Conservation (phyloP, 1,140 invertebrate species). For the Aphelinus atriplicis region DNA sequence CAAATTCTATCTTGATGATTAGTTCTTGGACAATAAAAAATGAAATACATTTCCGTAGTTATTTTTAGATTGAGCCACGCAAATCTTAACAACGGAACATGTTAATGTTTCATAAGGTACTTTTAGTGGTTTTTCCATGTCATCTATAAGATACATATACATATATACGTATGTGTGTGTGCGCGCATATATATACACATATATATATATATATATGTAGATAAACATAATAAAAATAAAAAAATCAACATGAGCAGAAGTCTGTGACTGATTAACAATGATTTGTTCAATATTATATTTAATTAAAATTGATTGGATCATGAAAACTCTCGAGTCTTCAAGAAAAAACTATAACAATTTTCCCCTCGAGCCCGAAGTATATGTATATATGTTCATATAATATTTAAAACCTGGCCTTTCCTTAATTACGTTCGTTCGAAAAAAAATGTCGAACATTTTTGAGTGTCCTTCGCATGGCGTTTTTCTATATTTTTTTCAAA, state of each 20-base stretch:
- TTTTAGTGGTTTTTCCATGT: too few species aligned
- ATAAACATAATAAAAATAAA: constrained; percentile 14
- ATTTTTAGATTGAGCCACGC: too few species aligned
- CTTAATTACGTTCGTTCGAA: constrained; percentile 10
- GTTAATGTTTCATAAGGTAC: too few species aligned
- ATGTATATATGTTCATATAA: neutral
- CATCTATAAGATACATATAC: too few species aligned
- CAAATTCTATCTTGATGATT: too few species aligned
- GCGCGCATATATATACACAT: too few species aligned
- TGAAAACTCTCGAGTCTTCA: neutral
- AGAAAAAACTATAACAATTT: constrained; percentile 31
- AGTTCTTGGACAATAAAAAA: too few species aligned
- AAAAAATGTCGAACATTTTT: constrained; percentile 27
- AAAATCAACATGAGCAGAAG: constrained; percentile 27
- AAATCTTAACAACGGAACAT: too few species aligned
- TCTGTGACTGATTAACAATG: constrained; percentile 18
- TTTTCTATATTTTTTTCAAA: constrained; percentile 18
- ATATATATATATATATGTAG: neutral
- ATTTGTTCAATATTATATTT: constrained; percentile 17
- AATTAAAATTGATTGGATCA: constrained; percentile 22
- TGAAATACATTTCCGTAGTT: too few species aligned
- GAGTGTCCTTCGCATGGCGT: constrained; percentile 37
- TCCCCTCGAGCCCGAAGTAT: neutral
- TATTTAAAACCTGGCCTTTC: neutral
- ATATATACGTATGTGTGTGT: too few species aligned